A percentile compares a stretch with the other conserved stretches of the same genome.
Conservation (phyloP, 2,113 vertebrate genomes). For the Serinus canaria region DNA sequence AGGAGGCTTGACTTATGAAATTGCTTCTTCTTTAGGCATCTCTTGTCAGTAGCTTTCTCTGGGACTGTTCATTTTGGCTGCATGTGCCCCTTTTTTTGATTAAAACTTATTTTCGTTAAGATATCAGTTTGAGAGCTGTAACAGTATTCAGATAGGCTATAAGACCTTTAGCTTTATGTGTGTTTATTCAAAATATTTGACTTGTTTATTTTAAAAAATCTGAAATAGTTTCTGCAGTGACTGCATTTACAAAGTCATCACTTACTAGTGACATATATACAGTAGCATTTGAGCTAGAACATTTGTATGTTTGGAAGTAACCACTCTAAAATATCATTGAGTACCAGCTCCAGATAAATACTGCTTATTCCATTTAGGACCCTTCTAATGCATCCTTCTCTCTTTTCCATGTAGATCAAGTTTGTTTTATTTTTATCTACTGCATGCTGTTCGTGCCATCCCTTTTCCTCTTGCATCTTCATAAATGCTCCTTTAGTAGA, state of each 20-base stretch:
- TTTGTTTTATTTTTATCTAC: neutral
- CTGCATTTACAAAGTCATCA: neutral
- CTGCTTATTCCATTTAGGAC: neutral
- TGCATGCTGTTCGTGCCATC: neutral
- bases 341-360: neutral
- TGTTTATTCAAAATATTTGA: neutral
- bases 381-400: neutral
- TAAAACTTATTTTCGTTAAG: neutral
- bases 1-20: neutral
- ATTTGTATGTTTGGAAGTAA: neutral
- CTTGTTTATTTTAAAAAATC: neutral
- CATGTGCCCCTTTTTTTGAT: neutral
- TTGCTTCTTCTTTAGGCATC: neutral
- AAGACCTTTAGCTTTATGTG: neutral
- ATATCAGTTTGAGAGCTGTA: neutral
- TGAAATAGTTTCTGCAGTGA: neutral
- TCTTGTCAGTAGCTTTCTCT: neutral
- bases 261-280: neutral
- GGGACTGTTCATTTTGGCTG: neutral
- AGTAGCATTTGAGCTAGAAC: neutral
- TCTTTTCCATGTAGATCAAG: neutral
- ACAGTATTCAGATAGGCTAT: neutral
- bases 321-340: neutral
- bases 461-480: neutral
- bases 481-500: neutral